Percentiles rank a stretch among this genome's conserved stretches.
These are phyloP conservation scores for Agrilus cyanescens DNA, from an alignment of 2,888 invertebrate genomes.

Conservation along the genomic window DNA sequence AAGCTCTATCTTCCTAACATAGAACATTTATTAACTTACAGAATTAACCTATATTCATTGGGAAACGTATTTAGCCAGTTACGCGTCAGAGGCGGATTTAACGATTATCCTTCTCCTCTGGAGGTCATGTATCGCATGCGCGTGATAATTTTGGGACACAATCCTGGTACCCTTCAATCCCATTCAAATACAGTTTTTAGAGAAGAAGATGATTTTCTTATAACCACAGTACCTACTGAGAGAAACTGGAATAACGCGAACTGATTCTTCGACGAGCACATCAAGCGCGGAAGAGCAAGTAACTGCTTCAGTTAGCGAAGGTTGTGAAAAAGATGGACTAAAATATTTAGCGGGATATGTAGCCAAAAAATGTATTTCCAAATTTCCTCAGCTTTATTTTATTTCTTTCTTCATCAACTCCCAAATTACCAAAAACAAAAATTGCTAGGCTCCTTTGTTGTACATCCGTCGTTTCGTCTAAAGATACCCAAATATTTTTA, in stretches of 20 bases:
- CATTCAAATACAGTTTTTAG: conserved; percentile 3
- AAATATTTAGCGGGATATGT: neutral
- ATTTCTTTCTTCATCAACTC: too few relatives aligned
- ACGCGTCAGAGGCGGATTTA: conserved; percentile 13
- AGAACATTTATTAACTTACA: conserved; percentile 5
- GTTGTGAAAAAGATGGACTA: neutral
- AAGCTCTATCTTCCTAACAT: neutral
- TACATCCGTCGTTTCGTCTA: too few relatives aligned
- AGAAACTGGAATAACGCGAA: too few relatives aligned
- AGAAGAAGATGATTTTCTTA: conserved; percentile 5
- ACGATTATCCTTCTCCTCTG: conserved; percentile 18
- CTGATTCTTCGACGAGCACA: neutral
- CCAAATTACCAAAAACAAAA: too few relatives aligned
- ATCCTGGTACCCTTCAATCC: neutral
- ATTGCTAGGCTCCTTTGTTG: too few relatives aligned
- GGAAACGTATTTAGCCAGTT: conserved; percentile 14
- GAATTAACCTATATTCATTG: conserved; percentile 10
- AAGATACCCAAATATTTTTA: too few relatives aligned
- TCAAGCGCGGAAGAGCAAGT: too few relatives aligned
- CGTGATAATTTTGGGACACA: conserved; percentile 17
- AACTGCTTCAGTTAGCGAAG: neutral
- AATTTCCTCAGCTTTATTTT: neutral
- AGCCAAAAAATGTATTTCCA: neutral
- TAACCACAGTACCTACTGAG: conserved; percentile 3
- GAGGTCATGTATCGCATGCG: conserved; percentile 14